Evolutionary conservation across 2,888 invertebrate species (phyloP), one percentile per base, ranked within the genome.

Genomic region (Tolmerus cingulatus): DNA sequence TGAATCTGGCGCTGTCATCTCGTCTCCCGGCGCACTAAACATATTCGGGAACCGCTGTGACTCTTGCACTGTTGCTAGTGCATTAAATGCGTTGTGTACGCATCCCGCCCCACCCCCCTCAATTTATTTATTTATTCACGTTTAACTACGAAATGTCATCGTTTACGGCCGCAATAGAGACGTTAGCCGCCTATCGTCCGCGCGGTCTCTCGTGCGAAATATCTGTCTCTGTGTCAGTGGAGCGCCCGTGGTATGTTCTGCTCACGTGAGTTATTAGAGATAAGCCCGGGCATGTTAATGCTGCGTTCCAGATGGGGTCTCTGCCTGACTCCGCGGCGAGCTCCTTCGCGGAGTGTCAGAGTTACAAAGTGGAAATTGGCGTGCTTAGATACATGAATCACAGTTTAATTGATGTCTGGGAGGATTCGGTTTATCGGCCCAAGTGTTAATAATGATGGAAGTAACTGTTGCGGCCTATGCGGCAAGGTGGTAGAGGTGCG

Each of bases 91-190:
- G 87, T 82, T 81, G 34, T 76, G 87, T 74, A 87, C 87, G 87
- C 87, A 87, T 87, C 74, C 84, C 19, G 46, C 79, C 81, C 30
- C 30, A 9, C 46, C 78, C 19, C 7, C 19, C 76, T 55, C 51
- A 51, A 87, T 87, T 87, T 82, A 87, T 87, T 87, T 87, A 87
- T 87, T 87, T 87, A 87, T 87, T 84, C 87, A 84, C 87, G 84
- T 87, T 87, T 84, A 84, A 57, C 57, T 77, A 87, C 82, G 84
- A 84, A 87, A 87, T 87, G 87, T 84, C 87, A 87, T 87, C 87
- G 87, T 87, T 87, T 87, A 87, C 84, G 87, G 87, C 40, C 84
- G 57, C 37, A 87, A 87, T 87, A 87, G 84, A 87, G 87, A 87
- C 84, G 87, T 87, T 87, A 85, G 40, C 55, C 9, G 55, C 55